Base-by-base conservation (phyloP, 2,113 vertebrate species). In the Grammomys surdaster region DNA sequence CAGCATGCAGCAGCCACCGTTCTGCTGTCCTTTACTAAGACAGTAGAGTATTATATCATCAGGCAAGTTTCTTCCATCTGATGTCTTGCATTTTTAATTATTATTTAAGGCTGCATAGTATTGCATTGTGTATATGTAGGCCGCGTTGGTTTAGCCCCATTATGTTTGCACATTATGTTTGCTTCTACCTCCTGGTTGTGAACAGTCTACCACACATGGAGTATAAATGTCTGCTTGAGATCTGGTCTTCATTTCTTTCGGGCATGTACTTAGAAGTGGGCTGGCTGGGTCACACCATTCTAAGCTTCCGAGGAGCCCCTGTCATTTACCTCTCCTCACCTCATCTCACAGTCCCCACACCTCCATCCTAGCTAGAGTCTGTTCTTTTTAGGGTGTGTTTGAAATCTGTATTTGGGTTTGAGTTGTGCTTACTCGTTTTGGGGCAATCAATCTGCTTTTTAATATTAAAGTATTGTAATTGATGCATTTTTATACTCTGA, bases 361-460 rank as follows among this genome's bases (percentile, higher is more conserved):
- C 58, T 85, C 8, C 65, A 31, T 43, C 11, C 60, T 87, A 19
- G 26, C 60, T 89, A 19, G 33, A 65, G 72, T 89, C 56, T 77
- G 7, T 54, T 95, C 46, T 95, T 95, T 89, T 85, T 69, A 90
- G 90, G 78, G 70, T 80, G 58, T 48, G 92, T 77, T 92, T 96
- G 76, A 94, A 92, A 90, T 75, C 5, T 10, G 0, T 75, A 70
- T 90, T 48, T 92, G 43, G 48, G 7, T 7, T 36, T 89, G 33
- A 60, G 73, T 3, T 20, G 3, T 95, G 26, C 16, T 87, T 22
- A 63, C 16, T 88, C 33, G 26, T 89, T 43, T 46, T 82, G 19
- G 46, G 58, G 54, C 63, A 90, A 5, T 89, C 56, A 90, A 13
- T 86, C 26, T 95, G 22, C 51, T n/a, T 93, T 90, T 90, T 65